Evolutionary conservation across 2,113 vertebrate genomes (phyloP).

Genomic region (Lampris incognitus): DNA sequence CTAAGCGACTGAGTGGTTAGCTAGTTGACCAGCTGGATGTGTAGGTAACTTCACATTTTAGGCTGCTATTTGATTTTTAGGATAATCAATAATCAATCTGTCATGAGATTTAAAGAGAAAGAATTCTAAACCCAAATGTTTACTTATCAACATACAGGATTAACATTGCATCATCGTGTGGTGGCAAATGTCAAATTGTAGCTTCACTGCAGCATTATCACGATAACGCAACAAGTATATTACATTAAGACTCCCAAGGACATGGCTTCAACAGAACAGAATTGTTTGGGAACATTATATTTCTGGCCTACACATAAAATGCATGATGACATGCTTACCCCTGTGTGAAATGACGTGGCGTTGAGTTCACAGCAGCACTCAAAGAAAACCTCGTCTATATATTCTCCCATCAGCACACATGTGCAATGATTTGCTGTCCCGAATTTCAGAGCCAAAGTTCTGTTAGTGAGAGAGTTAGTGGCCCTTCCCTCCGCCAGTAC

Average conservation of each 20-base stretch:
- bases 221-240: neutral
- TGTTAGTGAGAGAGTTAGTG: constrained; percentile 57
- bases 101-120: too few relatives aligned
- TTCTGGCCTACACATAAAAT: neutral
- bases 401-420: constrained; percentile 52
- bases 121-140: too few relatives aligned
- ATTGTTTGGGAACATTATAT: neutral
- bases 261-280: neutral
- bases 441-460: constrained; percentile 46
- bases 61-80: neutral
- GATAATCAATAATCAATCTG: neutral
- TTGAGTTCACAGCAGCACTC: neutral
- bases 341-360: constrained; percentile 15
- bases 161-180: neutral
- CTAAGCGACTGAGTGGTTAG: neutral
- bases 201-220: neutral
- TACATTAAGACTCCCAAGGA: neutral
- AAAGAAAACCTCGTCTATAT: constrained; percentile 22
- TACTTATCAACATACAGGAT: neutral
- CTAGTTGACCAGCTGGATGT: neutral
- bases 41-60: neutral
- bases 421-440: constrained; percentile 49
- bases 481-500: constrained; percentile 32
- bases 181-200: neutral
- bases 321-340: neutral